These are phyloP conservation scores for Clarias macrocephalus DNA, from an alignment of 2,113 vertebrate species.

Conservation along the genomic window DNA sequence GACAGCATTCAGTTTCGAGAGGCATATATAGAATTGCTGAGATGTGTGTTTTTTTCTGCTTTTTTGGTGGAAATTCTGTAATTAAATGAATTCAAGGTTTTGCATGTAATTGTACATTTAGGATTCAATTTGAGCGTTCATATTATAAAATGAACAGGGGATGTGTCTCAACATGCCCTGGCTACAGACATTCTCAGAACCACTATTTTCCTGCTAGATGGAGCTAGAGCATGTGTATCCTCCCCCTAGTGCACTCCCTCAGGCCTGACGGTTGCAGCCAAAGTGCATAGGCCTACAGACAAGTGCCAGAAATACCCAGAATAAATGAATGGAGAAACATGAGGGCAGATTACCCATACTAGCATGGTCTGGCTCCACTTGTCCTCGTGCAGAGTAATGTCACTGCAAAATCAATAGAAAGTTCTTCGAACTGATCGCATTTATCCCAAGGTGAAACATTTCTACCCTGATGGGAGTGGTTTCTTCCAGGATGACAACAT, in stretches of 20 bases:
- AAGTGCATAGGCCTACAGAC: conserved; percentile 7
- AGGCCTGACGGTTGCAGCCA: background rate
- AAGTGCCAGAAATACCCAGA: background rate
- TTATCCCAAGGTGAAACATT: background rate
- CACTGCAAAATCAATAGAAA: background rate
- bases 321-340: conserved; percentile 3
- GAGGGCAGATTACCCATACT: background rate
- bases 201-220: conserved; percentile 29
- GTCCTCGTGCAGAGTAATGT: background rate
- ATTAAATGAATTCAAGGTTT: conserved; percentile 16
- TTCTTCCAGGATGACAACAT: background rate
- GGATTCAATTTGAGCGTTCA: conserved; percentile 8
- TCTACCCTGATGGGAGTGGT: background rate
- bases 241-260: background rate
- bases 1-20: background rate
- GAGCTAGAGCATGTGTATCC: conserved; percentile 17
- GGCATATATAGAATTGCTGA: conserved; percentile 9
- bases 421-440: background rate
- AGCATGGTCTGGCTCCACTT: background rate
- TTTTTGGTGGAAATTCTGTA: conserved; percentile 4
- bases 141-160: conserved; percentile 37
- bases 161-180: conserved; percentile 49
- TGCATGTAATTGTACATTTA: conserved; percentile 1
- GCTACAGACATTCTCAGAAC: conserved; percentile 17
- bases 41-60: background rate